phyloP scores from a whole-genome alignment of 2,888 invertebrate genomes.

The Crioceris asparagi region DNA sequence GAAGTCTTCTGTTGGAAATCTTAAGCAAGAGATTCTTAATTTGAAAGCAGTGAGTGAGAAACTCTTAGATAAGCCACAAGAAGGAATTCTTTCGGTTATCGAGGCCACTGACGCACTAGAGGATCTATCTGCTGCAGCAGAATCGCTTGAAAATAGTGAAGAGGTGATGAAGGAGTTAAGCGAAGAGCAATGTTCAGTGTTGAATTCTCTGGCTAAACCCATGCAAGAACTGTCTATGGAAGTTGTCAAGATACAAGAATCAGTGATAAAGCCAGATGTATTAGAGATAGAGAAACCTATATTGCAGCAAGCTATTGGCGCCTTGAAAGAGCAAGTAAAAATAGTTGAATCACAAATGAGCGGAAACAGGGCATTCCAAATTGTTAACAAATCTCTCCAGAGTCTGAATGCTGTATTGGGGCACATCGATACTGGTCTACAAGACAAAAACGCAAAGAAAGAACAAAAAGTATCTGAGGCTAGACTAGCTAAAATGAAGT shows the following conservation, averaged over 20 bases:
- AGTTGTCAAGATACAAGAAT: not conserved
- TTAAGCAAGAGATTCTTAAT: constrained; percentile 8
- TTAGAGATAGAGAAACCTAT: constrained; percentile 7
- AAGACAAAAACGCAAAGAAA: constrained; percentile 8
- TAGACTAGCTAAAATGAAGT: constrained; percentile 2
- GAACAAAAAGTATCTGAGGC: not conserved
- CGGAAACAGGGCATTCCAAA: constrained; percentile 7
- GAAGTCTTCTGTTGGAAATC: constrained; percentile 3
- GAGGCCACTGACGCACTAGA: constrained; percentile 9
- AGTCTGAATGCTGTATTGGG: constrained; percentile 5
- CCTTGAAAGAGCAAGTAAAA: constrained; percentile 5
- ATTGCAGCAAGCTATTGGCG: constrained; percentile 9
- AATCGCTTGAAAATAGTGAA: constrained; percentile 9
- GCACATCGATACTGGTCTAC: constrained; percentile 3
- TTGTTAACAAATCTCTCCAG: constrained; percentile 11
- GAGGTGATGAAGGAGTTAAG: constrained; percentile 4
- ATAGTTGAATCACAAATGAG: constrained; percentile 3
- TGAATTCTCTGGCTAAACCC: not conserved
- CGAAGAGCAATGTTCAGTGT: not conserved
- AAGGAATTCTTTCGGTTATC: constrained; percentile 12
- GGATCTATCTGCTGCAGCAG: not conserved
- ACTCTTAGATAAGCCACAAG: constrained; percentile 10
- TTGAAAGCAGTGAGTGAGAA: constrained; percentile 3
- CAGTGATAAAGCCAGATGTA: constrained; percentile 6
- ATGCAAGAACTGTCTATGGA: not conserved